Base-by-base conservation (phyloP, 1,140 invertebrate species). In the Drosophila jambulina region DNA sequence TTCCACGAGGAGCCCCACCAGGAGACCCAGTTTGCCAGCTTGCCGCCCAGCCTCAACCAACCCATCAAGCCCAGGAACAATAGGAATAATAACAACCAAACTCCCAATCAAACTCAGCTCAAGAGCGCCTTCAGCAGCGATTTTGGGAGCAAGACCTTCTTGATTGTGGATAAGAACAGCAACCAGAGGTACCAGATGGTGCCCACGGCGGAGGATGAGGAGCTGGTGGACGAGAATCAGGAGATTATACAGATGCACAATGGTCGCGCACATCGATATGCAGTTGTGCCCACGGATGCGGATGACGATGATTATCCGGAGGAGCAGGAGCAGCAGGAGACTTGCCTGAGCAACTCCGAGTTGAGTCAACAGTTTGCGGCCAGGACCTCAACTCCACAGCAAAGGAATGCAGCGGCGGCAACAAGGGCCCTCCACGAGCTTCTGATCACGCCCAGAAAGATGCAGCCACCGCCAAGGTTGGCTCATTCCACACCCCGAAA, bases 351-450 rank as follows among this genome's bases (percentile, higher is more conserved):
- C 38, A 65, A 64, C 42, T 56, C 78, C 6, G 91, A 92, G 49
- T 45, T 92, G 1, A 85, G 72, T 21, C 78, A 91, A 17, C 91
- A 75, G 59, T 91, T 58, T 54, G 70, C 56, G 4, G 43, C 92
- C 45, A 80, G 91, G 8, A 90, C 84, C 10, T 84, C 92, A 15
- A 85, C 91, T 15, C 91, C 83, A 38, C 91, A 90, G 70, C 91
- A 88, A 19, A 68, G 62, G 42, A 68, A 85, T 13, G 91, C 95
- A 9, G 91, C 95, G 8, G 93, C 94, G 34, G 96, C 96, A 0
- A 97, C 96, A 1, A 95, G 96, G 82, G 96, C 96, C 80, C 91
- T 97, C 0, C 96, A 96, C 82, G 96, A 96, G 74, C 92, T 96
- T 13, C 87, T 97, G 5, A 94, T 95, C 13, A 96, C 96, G 10